Evolutionary conservation across 2,113 vertebrate species (phyloP), one percentile per base, ranked within the genome.

Genomic region (Lophotis ruficrista): DNA sequence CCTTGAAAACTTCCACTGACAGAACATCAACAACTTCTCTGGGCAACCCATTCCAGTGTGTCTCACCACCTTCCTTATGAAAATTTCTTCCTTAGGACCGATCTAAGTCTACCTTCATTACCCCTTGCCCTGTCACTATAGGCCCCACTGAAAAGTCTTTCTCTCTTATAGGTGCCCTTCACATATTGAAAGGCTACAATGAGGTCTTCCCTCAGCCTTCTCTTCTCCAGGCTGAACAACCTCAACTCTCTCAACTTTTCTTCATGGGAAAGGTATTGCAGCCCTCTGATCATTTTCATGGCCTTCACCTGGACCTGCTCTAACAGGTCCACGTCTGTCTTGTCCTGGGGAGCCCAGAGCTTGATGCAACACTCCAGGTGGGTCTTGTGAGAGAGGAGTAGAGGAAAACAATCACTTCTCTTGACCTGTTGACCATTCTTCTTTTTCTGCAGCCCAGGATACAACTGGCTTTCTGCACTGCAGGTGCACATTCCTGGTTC

Each of bases 161-260:
- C 14, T 2, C 6, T 62, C 14, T 53, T 31, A 1, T 5, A 64
- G 73, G 4, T 15, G 7, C 4, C 33, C 19, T 61, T 75, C 17
- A 23, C 25, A 9, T 41, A 21, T 3, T 2, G 0, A 78, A 57
- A 78, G 13, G 7, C 9, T 2, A 0, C 14, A 11, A 3, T 38
- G 54, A n/a, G 5, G 11, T 80, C 22, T 70, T 6, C 2, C 30
- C 8, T 4, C 6, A 87, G 2, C 35, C 20, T 75, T 80, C 12
- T 56, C 24, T 84, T 77, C 61, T 65, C 12, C 38, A 47, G 28
- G 28, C 14, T 11, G 24, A 35, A 19, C 9, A 60, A 13, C 4
- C 6, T 21, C 9, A 54, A 22, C 3, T 50, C 12, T 61, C 20
- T 31, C 28, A 35, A 17, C 9, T 9, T 90, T 58, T 54, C 24